Conservation (phyloP, 2,797 vertebrate genomes). For the Myotis planiceps region DNA sequence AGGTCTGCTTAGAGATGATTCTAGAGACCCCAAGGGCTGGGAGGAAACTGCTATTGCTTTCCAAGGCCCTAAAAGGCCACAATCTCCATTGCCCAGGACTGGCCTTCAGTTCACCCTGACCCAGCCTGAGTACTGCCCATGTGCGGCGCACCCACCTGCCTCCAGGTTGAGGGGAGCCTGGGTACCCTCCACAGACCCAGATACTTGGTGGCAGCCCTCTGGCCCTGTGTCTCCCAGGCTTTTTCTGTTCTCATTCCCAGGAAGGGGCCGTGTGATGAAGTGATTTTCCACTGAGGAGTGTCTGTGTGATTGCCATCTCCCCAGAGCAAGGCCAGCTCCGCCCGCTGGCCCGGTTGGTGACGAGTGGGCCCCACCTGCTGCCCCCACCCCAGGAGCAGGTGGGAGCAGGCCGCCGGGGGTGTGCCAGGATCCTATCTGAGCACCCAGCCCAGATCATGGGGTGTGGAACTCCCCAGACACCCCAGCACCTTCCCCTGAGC, state of each 20-base stretch:
- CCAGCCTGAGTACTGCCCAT: neutral
- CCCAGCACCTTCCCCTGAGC: neutral
- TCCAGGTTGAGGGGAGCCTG: neutral
- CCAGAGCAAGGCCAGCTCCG: neutral
- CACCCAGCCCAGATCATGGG: conserved; percentile 67
- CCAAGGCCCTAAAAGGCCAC: neutral
- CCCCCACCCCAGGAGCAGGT: conserved; percentile 64
- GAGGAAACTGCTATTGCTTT: neutral
- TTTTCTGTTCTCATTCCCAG: neutral
- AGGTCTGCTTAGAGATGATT: neutral
- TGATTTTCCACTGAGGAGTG: conserved; percentile 74
- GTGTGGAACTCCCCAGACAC: conserved; percentile 30
- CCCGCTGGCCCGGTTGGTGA: conserved; percentile 62
- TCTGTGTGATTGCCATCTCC: conserved; percentile 37
- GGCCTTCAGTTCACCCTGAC: neutral
- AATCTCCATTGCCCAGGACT: neutral
- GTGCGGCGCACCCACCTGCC: accelerated
- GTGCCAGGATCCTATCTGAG: conserved; percentile 75
- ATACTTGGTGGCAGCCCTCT: neutral
- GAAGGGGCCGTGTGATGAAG: neutral
- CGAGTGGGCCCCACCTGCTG: conserved; percentile 74
- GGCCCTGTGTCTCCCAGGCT: neutral
- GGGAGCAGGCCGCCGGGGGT: conserved; percentile 41
- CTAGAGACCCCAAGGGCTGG: neutral
- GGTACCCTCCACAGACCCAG: neutral